These are phyloP conservation scores for Phenganax subtilis DNA, from an alignment of 92 coral and sea anemone genomes.

Conservation along the genomic window DNA sequence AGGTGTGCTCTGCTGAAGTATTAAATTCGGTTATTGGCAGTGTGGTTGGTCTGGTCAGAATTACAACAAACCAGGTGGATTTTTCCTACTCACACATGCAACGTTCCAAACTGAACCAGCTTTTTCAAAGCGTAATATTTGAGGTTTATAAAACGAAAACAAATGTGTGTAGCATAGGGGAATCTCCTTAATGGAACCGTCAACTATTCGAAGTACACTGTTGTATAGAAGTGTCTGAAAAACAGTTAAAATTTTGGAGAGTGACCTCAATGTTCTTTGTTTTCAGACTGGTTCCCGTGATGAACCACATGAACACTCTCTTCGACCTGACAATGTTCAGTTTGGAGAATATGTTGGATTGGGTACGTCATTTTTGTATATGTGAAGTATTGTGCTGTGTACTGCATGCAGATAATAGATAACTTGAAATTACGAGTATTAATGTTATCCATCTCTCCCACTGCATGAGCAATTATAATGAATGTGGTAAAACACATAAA, in stretches of 20 bases:
- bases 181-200: no score
- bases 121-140: not conserved
- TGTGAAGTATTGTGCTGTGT: not conserved
- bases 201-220: no score
- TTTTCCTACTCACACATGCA: not conserved
- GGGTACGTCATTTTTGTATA: conserved; percentile 46
- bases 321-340: not conserved
- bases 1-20: conserved; percentile 72
- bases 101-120: not conserved
- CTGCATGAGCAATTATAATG: no score
- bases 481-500: no score
- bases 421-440: no score
- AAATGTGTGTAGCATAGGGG: no score
- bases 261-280: not conserved
- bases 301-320: not conserved
- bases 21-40: conserved; percentile 72
- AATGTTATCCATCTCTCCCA: no score
- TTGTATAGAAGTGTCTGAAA: not conserved
- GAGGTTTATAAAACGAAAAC: no score
- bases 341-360: conserved; percentile 65
- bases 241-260: not conserved
- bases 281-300: not conserved
- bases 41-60: conserved; percentile 73
- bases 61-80: conserved; percentile 40
- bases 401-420: no score